Conservation (phyloP, 2,113 vertebrate genomes). For the Lonchura striata region DNA sequence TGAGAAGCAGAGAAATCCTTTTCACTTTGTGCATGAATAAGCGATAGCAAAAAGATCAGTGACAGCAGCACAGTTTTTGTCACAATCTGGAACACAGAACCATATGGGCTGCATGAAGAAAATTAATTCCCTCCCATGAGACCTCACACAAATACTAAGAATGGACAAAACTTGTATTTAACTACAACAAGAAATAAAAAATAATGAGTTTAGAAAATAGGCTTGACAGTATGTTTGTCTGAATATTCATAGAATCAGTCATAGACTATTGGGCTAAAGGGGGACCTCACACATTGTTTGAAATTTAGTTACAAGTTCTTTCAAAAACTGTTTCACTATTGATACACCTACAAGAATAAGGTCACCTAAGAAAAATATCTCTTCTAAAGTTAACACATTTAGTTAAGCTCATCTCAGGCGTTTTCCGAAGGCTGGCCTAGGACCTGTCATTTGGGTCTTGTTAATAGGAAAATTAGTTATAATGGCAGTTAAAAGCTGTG, state of each 20-base stretch:
- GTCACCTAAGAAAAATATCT: neutral
- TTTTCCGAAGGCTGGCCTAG: neutral
- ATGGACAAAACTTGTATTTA: neutral
- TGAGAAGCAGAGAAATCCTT: neutral
- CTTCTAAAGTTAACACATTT: neutral
- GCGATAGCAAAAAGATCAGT: rapidly evolving
- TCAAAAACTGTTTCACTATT: neutral
- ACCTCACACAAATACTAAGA: neutral
- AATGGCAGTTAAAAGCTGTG: neutral
- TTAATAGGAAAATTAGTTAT: neutral
- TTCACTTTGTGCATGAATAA: rapidly evolving
- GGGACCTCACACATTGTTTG: neutral
- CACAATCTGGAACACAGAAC: neutral
- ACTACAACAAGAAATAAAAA: neutral
- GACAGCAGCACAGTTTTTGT: neutral
- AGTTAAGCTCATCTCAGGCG: neutral
- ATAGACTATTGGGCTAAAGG: neutral
- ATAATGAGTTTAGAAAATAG: neutral
- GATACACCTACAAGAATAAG: neutral
- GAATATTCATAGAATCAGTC: neutral
- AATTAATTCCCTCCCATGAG: neutral
- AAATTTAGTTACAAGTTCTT: neutral
- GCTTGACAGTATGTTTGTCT: neutral
- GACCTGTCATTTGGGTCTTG: neutral
- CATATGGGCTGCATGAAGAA: neutral